Conservation (phyloP, 2,797 vertebrate species). For the Sebastes oblongus region DNA sequence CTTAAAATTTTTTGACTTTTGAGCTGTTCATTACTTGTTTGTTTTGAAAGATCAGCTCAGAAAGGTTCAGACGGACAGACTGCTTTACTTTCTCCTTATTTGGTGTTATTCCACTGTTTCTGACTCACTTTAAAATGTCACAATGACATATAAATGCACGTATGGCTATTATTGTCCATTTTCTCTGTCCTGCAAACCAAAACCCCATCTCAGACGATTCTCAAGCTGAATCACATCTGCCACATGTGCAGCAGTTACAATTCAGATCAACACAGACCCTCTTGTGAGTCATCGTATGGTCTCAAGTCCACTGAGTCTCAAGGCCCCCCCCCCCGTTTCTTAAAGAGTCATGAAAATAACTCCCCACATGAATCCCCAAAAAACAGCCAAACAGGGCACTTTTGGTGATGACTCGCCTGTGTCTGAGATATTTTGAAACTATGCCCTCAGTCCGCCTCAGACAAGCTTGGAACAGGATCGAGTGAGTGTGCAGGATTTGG, state of each 20-base stretch:
- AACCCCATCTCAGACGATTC: constrained; percentile 10
- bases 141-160: constrained; percentile 1
- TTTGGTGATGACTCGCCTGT: constrained; percentile 50
- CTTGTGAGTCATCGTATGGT: constrained; percentile 47
- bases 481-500: constrained; percentile 46
- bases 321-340: neutral
- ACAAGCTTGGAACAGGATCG: constrained; percentile 13
- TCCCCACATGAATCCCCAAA: constrained; percentile 20
- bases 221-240: constrained; percentile 53
- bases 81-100: neutral
- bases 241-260: constrained; percentile 46
- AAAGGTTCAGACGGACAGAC: neutral
- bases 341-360: constrained; percentile 25
- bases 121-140: constrained; percentile 14
- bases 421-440: constrained; percentile 39
- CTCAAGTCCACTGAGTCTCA: constrained; percentile 16
- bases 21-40: neutral
- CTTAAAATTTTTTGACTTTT: neutral
- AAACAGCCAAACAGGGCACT: constrained; percentile 46
- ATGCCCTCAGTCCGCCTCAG: constrained; percentile 25
- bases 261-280: constrained; percentile 28
- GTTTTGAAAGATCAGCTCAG: neutral
- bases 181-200: constrained; percentile 15
- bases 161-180: constrained; percentile 1
- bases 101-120: neutral